Base-by-base conservation (phyloP, 2,797 vertebrate species). In the Sebastes ruberrimus region DNA sequence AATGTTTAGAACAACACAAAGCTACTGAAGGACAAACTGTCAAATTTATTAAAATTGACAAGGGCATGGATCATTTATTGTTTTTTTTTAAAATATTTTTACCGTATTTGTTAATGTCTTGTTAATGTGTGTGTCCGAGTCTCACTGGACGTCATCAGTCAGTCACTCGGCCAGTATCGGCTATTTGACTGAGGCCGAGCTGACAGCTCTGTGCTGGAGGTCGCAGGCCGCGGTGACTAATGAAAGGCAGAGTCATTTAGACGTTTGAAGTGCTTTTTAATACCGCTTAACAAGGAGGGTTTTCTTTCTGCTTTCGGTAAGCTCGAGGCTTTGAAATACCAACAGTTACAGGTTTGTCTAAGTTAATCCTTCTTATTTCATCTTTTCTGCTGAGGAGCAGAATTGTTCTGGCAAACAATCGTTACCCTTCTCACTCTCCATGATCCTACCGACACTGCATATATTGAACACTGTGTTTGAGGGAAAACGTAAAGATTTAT, bases 141-240 rank as follows among this genome's bases (percentile, higher is more conserved):
- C 78, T 88, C 83, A 3, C 11, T 66, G 74, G 86, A 85, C 69
- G 14, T 74, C 84, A 88, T 87, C 85, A 83, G 73, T 92, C 91
- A 91, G 82, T 76, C 86, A n/a, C 35, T 85, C 52, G 7, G 82
- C 6, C 69, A 56, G 73, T 79, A 79, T 63, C 55, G 86, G 76
- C 81, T 60, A 61, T 52, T 56, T 82, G 88, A 79, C 79, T 65
- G 59, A 52, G 86, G 76, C 71, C 74, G 22, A 53, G 77, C 72
- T 86, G 89, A 86, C 89, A 89, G 89, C 87, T 90, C 74, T 22
- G 74, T 56, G 85, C 74, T 86, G 80, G 73, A 90, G 88, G 92
- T 92, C 42, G 32, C 32, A 27, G 74, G 79, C 84, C 42, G 71
- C 27, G 25, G 67, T 86, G 85, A 89, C 88, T 90, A 90, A 94